These are phyloP conservation scores for Oreotragus oreotragus DNA, from an alignment of 2,113 vertebrate species.

Conservation along the genomic window DNA sequence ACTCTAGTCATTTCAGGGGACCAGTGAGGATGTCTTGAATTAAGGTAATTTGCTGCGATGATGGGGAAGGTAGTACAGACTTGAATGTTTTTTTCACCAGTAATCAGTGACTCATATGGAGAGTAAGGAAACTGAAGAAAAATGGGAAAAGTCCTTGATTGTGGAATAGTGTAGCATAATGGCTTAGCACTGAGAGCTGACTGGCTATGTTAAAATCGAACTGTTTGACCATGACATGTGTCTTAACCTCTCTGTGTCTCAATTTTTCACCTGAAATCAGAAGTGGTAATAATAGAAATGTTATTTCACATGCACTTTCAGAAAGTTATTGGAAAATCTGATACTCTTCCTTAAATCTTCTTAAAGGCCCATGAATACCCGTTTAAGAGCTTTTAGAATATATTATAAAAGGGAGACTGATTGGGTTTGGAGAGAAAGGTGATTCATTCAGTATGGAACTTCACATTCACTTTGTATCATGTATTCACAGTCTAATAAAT, in stretches of 20 bases:
- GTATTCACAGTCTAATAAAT: conserved; percentile 61
- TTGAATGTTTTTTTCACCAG: background rate
- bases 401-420: background rate
- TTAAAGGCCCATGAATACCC: background rate
- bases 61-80: background rate
- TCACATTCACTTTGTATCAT: background rate
- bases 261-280: background rate
- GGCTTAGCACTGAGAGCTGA: background rate
- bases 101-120: background rate
- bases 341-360: background rate
- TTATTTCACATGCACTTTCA: background rate
- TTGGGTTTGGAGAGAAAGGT: background rate
- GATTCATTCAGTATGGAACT: background rate
- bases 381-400: background rate
- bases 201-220: background rate
- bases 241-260: background rate
- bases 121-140: background rate
- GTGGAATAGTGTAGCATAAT: accelerated
- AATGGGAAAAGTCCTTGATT: background rate
- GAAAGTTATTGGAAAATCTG: background rate
- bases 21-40: background rate
- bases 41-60: background rate
- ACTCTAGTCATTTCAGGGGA: background rate
- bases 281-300: background rate
- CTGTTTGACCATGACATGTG: background rate